Evolutionary conservation across 2,113 vertebrate genomes (phyloP), one percentile per base, ranked within the genome.

Genomic region (Elephas maximus): DNA sequence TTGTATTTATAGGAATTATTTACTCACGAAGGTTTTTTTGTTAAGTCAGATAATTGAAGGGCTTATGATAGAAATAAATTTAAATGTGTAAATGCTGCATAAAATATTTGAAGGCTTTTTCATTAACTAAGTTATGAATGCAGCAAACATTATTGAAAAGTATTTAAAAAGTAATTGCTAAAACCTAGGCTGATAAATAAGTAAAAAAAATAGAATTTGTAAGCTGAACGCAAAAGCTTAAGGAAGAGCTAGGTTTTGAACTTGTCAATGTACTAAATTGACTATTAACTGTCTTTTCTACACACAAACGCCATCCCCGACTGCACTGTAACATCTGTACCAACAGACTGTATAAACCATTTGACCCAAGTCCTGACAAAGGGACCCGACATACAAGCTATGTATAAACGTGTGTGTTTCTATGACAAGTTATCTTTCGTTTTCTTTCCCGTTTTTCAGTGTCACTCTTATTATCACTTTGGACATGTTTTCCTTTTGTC

Each of bases 191-290:
- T 62, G 51, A 48, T 48, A 48, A 48, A 71, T 33, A 51, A 33
- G 10, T 74, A 92, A 92, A 89, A 89, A 93, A 82, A 87, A 83
- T 51, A 93, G 57, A 28, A 62, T 83, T 53, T 85, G 23, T 79
- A 87, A 67, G 30, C 21, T 48, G 10, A 80, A 93, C 23, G 48
- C 17, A 60, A 92, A 85, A 57, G 26, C 20, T 86, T 78, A 82
- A 76, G 37, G 77, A 77, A 57, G 44, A 60, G 37, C 10, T 48
- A 45, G 44, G 53, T 11, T 73, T 90, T 67, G 90, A 44, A 90
- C 20, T 65, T 88, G 30, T 33, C 28, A 41, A 60, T 88, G 41
- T 44, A 93, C 37, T 71, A 76, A 44, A 41, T 30, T 83, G 23
- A 30, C 18, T 60, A 23, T 48, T 18, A 74, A 11, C 26, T 88